Base-by-base conservation (phyloP, 2,888 invertebrate species). In the Pelosia muscerda region DNA sequence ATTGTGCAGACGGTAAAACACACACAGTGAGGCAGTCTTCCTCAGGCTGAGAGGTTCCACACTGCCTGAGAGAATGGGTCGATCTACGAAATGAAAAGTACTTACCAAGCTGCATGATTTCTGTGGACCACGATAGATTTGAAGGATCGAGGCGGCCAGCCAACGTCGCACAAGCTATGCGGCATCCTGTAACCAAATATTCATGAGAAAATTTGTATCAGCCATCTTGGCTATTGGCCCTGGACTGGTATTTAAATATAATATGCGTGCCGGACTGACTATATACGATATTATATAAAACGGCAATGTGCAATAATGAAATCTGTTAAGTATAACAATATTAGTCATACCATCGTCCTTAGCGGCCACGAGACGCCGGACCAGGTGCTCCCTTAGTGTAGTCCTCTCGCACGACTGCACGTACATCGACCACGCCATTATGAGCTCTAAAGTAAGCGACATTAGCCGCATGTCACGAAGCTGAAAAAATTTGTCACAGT, bases 391-490 rank as follows among this genome's bases (percentile, higher is more conserved):
- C 1, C 93, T 84, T 42, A 95, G 83, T 15, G 77, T 65, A 8
- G 73, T 72, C 28, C 89, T 85, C 42, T 85, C 85, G 2, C 63
- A 67, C 3, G 74, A 65, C 15, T 69, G 62, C 64, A 84, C 69
- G 79, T 82, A 89, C 53, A 85, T 85, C 60, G 87, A 91, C 87
- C 94, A 95, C 79, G 86, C 77, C 42, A 89, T 86, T 68, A 95
- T 77, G 63, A 96, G 90, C 74, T 96, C 95, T 57, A 96, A 67
- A 6, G 91, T 88, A 65, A 95, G 79, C 38, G 85, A 80, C 84
- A 92, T 77, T 55, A 93, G 76, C 0, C 93, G 89, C 1, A 77
- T 72, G 75, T 93, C 92, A 6, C 84, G 86, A 1, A 56, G 68
- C 86, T 89, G 62, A 2, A 4, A 55, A 57, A 42, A 28, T 25